Conservation (phyloP, 2,797 vertebrate species). For the Mormyrus hasselquistii region DNA sequence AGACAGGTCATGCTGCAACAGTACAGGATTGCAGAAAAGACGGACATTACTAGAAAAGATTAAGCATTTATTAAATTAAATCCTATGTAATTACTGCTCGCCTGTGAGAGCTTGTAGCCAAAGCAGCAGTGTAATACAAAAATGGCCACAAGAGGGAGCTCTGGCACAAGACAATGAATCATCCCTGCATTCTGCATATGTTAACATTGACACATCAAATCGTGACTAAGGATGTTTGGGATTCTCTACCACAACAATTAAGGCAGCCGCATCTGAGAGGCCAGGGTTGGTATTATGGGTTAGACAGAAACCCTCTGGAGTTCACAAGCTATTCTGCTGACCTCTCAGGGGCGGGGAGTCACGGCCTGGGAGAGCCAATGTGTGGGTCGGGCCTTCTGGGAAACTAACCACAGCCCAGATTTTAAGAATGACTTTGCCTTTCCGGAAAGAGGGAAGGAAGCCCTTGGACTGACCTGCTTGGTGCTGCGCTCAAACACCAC, state of each 20-base stretch:
- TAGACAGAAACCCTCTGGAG: not conserved
- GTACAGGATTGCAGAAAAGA: not conserved
- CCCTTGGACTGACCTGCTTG: constrained; percentile 75
- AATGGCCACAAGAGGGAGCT: not conserved
- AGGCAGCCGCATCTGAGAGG: not conserved
- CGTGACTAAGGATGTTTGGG: not conserved
- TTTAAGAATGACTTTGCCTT: not conserved
- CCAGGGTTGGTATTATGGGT: not conserved
- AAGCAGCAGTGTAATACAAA: not conserved
- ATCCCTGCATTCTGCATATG: not conserved
- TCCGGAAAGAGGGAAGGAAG: not conserved
- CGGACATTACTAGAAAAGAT: not conserved
- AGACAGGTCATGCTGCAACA: not conserved
- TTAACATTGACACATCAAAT: not conserved
- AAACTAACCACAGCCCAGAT: not conserved
- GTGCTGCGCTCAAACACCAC: constrained; percentile 95
- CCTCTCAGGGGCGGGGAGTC: not conserved
- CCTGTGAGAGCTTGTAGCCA: not conserved
- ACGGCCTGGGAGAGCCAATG: not conserved
- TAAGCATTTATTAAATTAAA: not conserved
- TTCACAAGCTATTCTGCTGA: not conserved
- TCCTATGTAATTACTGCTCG: not conserved
- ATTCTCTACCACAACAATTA: not conserved
- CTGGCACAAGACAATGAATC: not conserved
- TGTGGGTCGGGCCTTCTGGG: not conserved